Evolutionary conservation across 2,797 vertebrate species (phyloP), one percentile per base, ranked within the genome.

Genomic region (Eremophila alpestris): DNA sequence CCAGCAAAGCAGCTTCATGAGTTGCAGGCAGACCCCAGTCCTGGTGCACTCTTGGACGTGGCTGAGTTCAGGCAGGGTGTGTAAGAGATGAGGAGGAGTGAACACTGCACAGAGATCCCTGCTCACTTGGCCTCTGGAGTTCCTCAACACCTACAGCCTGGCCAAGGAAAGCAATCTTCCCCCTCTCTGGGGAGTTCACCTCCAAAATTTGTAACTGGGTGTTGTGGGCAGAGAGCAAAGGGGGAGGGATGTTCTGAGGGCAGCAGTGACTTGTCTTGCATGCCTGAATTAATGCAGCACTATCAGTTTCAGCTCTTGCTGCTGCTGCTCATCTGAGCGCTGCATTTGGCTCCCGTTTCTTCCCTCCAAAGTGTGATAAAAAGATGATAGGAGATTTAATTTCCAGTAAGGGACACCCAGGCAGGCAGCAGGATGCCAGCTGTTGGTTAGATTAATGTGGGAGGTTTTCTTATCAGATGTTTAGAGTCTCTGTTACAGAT

Each of bases 381-480:
- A 93, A 86, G 36, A 62, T 76, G 93, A 89, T 68, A 76, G 60
- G 85, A 95, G 74, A 83, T 65, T 59, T 91, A 51, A 73, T 92
- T 97, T 97, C 80, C 73, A 93, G 95, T 83, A 89, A 36, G 59
- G 56, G 79, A 80, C 68, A 83, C 63, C 32, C 52, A 73, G 51
- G 55, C 63, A 49, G 71, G 81, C 54, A 89, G 73, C 30, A 67
- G 43, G 46, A 92, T 88, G 77, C 70, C 58, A 84, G 59, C 48
- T 91, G 70, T 59, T 91, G 59, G 30, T 52, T 77, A 85, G 86
- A 91, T 88, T 90, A 94, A 95, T 90, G 87, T 87, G 64, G 48
- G 77, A 96, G 92, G 69, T 52, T 56, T 87, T 95, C 32, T 70
- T 96, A 94, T 96, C 87, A 76, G 93, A 83, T 16, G 5, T 67